Evolutionary conservation across 2,888 invertebrate species (phyloP), one percentile per base, ranked within the genome.

Genomic region (Nemoura dubitans): DNA sequence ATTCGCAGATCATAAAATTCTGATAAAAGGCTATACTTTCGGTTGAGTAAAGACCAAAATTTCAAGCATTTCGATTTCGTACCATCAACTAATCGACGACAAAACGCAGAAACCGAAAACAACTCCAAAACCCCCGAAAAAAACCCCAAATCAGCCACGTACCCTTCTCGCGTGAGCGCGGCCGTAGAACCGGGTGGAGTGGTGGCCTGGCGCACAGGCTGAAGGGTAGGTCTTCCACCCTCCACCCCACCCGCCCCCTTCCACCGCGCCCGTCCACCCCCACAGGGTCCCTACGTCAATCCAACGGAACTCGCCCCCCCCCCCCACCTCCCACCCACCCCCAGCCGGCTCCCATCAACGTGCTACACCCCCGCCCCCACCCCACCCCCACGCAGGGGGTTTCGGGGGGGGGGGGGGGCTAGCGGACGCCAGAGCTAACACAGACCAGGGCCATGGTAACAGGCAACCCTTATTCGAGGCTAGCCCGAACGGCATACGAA

Each of bases 351-450:
- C 88, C 88, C 88, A 36, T 36, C 59, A 21, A 59, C 59, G 59
- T 59, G 59, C 59, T 59, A 59, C 89, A 88, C 85, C 86, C 83
- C 87, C 88, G 87, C 87, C 86, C 90, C 90, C 90, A 89, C 90
- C 90, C 90, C 90, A 90, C 88, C 90, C 89, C 89, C 89, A 89
- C 78, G 5, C 28, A 26, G 89, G 90, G 85, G 87, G 83, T 43
- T 76, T n/a, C 42, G 90, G 89, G 89, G 78, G 78, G 78, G 78
- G n/a, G 5, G 78, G 78, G 2, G 78, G 78, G 26, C 27, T 10
- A 78, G 78, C 27, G 78, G n/a, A 59, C 59, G 59, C 36, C 36
- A 36, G 36, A 36, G 36, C 36, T 36, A 36, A 36, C 36, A 36
- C 59, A 59, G 59, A 14, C 59, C 59, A 59, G 59, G 59, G 59